These are phyloP conservation scores for Petrocephalus zakoni DNA, from an alignment of 2,113 vertebrate genomes.

Conservation along the genomic window DNA sequence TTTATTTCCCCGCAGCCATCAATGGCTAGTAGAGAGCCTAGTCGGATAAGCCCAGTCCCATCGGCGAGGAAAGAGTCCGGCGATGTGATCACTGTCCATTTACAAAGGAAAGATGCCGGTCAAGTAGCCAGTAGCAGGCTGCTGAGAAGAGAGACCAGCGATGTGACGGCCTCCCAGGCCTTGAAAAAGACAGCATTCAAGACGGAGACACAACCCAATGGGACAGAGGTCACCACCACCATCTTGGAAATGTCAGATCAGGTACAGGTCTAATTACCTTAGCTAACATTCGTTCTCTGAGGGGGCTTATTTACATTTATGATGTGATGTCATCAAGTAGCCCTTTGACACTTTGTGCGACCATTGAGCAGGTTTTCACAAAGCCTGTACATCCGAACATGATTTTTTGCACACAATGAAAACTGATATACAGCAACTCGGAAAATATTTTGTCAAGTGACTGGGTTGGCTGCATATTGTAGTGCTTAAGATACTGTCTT, in stretches of 20 bases:
- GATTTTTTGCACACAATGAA: background rate
- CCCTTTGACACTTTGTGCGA: background rate
- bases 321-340: background rate
- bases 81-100: conserved; percentile 57
- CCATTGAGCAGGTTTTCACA: background rate
- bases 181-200: conserved; percentile 50
- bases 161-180: conserved; percentile 50
- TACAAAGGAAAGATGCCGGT: conserved; percentile 49
- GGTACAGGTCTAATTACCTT: conserved; percentile 39
- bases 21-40: conserved; percentile 42
- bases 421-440: background rate
- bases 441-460: background rate
- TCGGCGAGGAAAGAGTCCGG: conserved; percentile 63
- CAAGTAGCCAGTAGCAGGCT: conserved; percentile 33
- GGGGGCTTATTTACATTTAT: background rate
- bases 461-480: background rate
- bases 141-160: conserved; percentile 55
- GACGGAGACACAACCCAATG: conserved; percentile 54
- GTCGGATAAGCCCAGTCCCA: background rate
- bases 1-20: conserved; percentile 50
- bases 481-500: background rate
- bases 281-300: background rate
- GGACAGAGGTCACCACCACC: conserved; percentile 46
- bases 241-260: conserved; percentile 46
- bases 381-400: background rate